phyloP scores from a whole-genome alignment of 2,888 invertebrate genomes.

The Lumbricus terrestris region DNA sequence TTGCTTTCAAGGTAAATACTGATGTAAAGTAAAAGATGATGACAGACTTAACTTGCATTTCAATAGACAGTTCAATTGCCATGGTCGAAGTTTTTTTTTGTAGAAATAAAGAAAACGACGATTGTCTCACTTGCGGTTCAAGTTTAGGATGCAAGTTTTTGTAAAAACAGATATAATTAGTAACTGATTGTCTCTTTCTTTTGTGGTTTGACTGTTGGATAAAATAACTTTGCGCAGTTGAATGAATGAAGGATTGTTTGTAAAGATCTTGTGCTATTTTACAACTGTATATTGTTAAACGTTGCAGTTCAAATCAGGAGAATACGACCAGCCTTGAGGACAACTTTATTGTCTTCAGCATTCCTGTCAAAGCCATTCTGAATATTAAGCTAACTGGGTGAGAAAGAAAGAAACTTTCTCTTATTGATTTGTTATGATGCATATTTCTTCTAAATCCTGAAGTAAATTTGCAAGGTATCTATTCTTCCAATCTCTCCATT shows the following conservation, averaged over 20 bases:
- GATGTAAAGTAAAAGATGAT: no score
- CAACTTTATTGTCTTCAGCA: slow-evolving; percentile 42
- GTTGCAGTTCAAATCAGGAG: slow-evolving; percentile 49
- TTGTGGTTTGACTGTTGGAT: no score
- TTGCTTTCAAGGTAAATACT: no score
- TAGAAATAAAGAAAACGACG: no score
- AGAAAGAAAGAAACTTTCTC: background rate
- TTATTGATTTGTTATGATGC: background rate
- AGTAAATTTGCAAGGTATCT: background rate
- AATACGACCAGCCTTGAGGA: slow-evolving; percentile 39
- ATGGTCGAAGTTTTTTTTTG: no score
- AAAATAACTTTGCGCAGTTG: no score
- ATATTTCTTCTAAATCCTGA: no score
- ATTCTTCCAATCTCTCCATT: background rate
- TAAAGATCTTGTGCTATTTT: background rate
- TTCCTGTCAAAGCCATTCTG: slow-evolving; percentile 45
- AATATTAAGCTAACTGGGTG: slow-evolving; percentile 39
- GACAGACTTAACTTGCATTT: no score
- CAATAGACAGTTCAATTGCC: no score
- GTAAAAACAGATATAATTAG: no score
- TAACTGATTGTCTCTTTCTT: no score
- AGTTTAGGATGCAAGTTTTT: background rate
- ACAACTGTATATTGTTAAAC: background rate
- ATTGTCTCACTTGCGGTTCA: no score
- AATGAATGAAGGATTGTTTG: background rate